phyloP scores from a whole-genome alignment of 2,797 vertebrate species.

The Anguilla pacifica region DNA sequence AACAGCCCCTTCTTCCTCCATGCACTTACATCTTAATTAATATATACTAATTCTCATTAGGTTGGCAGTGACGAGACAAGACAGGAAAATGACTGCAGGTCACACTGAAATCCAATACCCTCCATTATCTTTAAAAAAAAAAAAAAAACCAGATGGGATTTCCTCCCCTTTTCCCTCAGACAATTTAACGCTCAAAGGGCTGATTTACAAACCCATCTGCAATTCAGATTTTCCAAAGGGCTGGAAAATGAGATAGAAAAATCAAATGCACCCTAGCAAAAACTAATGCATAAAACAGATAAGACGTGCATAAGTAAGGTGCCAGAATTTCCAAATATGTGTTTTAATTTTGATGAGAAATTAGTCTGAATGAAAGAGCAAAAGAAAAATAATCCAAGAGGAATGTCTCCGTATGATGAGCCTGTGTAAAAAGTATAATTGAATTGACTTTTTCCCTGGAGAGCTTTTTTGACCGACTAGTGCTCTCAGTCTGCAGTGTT shows the following conservation, averaged over 20 bases:
- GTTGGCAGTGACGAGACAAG: slow-evolving; percentile 27
- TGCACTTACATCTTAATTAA: slow-evolving; percentile 46
- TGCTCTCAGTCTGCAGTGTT: neutral
- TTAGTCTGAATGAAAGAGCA: neutral
- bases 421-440: slow-evolving; percentile 25
- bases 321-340: neutral
- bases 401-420: neutral
- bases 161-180: neutral
- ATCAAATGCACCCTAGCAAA: slow-evolving; percentile 26
- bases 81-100: slow-evolving; percentile 23
- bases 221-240: slow-evolving; percentile 28
- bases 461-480: neutral
- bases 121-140: slow-evolving; percentile 17
- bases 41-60: slow-evolving; percentile 48
- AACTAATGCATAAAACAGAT: neutral
- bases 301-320: neutral
- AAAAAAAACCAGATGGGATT: slow-evolving; percentile 22
- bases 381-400: neutral
- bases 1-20: slow-evolving; percentile 26
- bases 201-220: slow-evolving; percentile 28
- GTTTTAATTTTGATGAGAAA: slow-evolving; percentile 13
- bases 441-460: slow-evolving; percentile 10
- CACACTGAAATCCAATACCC: slow-evolving; percentile 27
- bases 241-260: slow-evolving; percentile 11
- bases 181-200: slow-evolving; percentile 34